These are phyloP conservation scores for Herminia tarsipennalis DNA, from an alignment of 2,888 invertebrate species.

Conservation along the genomic window DNA sequence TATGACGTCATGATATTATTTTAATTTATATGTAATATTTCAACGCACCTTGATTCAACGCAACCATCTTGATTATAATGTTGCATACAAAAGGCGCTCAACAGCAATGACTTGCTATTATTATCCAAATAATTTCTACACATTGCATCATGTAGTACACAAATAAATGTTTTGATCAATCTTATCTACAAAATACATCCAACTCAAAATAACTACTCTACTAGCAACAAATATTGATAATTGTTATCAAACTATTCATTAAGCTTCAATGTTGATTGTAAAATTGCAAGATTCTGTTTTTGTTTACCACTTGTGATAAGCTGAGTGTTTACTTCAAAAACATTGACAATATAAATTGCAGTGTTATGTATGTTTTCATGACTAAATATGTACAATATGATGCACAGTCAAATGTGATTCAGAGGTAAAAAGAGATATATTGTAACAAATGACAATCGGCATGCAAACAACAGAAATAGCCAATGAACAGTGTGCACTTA, in stretches of 20 bases:
- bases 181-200: slow-evolving; percentile 42
- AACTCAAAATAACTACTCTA: slow-evolving; percentile 33
- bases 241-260: slow-evolving; percentile 44
- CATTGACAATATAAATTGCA: slow-evolving; percentile 23
- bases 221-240: slow-evolving; percentile 29
- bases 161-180: slow-evolving; percentile 44
- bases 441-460: slow-evolving; percentile 10
- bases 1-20: too few species aligned
- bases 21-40: too few species aligned
- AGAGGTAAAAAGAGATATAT: slow-evolving; percentile 1
- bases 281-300: slow-evolving; percentile 35
- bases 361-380: slow-evolving; percentile 13
- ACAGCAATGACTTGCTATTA: background rate
- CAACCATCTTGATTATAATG: too few species aligned
- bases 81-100: too few species aligned
- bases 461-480: slow-evolving; percentile 10
- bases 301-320: slow-evolving; percentile 46
- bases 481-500: slow-evolving; percentile 2
- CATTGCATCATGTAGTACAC: slow-evolving; percentile 57
- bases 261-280: slow-evolving; percentile 32
- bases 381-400: slow-evolving; percentile 14
- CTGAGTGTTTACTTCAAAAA: slow-evolving; percentile 21
- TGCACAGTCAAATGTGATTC: background rate
- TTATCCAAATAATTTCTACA: slow-evolving; percentile 25
- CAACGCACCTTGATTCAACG: too few species aligned